Percentiles rank a stretch among this genome's conserved stretches.
Evolutionary conservation across 2,797 vertebrate genomes (phyloP).

Genomic region (Aratinga solstitialis): DNA sequence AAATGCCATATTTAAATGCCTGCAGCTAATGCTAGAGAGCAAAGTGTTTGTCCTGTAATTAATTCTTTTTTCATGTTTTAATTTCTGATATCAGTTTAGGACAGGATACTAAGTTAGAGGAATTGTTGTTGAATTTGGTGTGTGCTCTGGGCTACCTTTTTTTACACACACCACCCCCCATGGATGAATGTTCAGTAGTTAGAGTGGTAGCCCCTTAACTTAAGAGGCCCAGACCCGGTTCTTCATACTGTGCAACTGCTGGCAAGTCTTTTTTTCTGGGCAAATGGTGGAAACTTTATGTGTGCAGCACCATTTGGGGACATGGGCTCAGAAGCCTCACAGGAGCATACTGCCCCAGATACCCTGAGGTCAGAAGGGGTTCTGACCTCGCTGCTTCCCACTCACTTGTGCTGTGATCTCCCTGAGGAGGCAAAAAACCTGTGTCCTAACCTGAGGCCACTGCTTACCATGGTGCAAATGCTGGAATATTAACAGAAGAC

Average conservation of each 20-base stretch:
- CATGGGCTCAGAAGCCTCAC: background rate
- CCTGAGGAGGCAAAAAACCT: background rate
- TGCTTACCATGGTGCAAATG: background rate
- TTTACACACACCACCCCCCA: background rate
- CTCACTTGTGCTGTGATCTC: rapidly evolving
- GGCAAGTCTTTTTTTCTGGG: background rate
- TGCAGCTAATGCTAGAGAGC: background rate
- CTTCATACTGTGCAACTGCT: background rate
- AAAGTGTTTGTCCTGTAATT: background rate
- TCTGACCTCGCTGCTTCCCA: background rate
- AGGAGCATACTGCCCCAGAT: background rate
- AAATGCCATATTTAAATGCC: background rate
- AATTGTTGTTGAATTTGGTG: background rate
- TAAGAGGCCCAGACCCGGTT: background rate
- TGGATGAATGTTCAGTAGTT: background rate
- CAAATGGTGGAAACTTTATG: background rate
- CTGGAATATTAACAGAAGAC: background rate
- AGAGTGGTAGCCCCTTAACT: background rate
- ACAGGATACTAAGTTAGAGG: background rate
- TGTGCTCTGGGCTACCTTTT: background rate
- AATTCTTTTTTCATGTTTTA: background rate
- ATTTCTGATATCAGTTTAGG: background rate
- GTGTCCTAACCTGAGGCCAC: too few species aligned
- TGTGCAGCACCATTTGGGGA: rapidly evolving
- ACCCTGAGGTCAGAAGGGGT: background rate